Evolutionary conservation across 2,797 vertebrate species (phyloP).

Genomic region (Hozukius guyotensis): DNA sequence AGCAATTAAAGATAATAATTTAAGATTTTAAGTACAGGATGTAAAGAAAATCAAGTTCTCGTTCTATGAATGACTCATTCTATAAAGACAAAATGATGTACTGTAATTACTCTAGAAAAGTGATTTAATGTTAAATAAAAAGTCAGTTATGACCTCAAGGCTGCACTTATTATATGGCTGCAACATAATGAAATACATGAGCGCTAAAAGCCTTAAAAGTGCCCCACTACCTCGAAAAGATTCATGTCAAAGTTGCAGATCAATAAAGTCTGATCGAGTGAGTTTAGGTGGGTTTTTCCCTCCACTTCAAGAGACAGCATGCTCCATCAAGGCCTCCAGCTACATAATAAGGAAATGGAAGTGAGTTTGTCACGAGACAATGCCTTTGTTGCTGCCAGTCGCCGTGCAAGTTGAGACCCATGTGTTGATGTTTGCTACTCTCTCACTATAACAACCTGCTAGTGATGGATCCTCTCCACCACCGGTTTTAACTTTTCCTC

Average conservation of each 20-base stretch:
- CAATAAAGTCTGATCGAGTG: background rate
- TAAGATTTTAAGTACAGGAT: background rate
- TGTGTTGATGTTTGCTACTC: slow-evolving; percentile 67
- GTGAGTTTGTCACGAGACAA: slow-evolving; percentile 80
- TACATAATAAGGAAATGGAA: slow-evolving; percentile 87
- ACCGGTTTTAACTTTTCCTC: background rate
- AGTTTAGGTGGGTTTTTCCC: background rate
- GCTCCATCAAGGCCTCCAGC: slow-evolving; percentile 73
- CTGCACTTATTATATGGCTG: background rate
- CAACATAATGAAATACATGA: background rate
- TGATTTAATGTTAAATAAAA: background rate
- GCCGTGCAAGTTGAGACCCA: slow-evolving; percentile 70
- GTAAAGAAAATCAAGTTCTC: background rate
- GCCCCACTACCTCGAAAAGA: background rate
- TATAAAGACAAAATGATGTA: background rate
- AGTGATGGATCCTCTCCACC: background rate
- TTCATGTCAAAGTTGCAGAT: background rate
- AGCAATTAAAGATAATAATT: background rate
- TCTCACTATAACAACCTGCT: background rate
- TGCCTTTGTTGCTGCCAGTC: slow-evolving; percentile 75
- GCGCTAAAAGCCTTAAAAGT: background rate
- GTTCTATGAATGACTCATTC: background rate
- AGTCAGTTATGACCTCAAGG: background rate
- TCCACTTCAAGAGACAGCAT: slow-evolving; percentile 5
- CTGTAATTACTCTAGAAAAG: background rate